Evolutionary conservation across 2,888 invertebrate genomes (phyloP).

Genomic region (Trichopria drosophilae): DNA sequence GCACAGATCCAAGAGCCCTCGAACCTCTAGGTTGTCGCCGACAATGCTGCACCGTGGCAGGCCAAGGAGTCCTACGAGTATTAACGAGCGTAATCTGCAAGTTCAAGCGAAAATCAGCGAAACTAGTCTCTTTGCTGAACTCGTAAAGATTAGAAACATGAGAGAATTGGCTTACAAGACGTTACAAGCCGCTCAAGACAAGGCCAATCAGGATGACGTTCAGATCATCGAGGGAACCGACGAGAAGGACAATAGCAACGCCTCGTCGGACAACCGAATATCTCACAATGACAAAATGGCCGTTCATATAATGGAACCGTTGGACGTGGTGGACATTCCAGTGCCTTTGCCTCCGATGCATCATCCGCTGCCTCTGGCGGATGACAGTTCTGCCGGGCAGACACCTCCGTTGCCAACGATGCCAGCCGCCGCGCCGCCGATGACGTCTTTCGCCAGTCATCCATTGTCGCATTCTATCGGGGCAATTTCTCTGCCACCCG

Average conservation of each 20-base stretch:
- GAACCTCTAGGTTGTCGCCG: slow-evolving; percentile 54
- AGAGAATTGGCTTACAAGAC: slow-evolving; percentile 75
- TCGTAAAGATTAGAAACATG: slow-evolving; percentile 83
- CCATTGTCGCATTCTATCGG: neutral
- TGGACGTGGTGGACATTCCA: slow-evolving; percentile 72
- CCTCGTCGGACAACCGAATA: slow-evolving; percentile 42
- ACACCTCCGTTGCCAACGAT: neutral
- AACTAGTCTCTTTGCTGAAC: slow-evolving; percentile 86
- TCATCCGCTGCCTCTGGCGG: slow-evolving; percentile 42
- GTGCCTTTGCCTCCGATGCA: slow-evolving; percentile 61
- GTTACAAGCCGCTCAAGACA: slow-evolving; percentile 70
- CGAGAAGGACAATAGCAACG: slow-evolving; percentile 50
- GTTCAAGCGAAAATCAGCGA: slow-evolving; percentile 79
- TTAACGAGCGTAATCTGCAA: slow-evolving; percentile 50
- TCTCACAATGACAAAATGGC: slow-evolving; percentile 42
- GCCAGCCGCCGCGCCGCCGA: no score
- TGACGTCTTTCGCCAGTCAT: no score
- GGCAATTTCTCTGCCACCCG: neutral
- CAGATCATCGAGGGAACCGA: slow-evolving; percentile 55
- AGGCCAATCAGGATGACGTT: slow-evolving; percentile 57
- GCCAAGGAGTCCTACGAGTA: slow-evolving; percentile 51
- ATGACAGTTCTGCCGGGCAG: neutral
- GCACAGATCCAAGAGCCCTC: slow-evolving; percentile 61
- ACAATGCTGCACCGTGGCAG: slow-evolving; percentile 50
- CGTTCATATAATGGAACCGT: slow-evolving; percentile 34